These are phyloP conservation scores for Drosophila diplacantha DNA, from an alignment of 2,888 invertebrate genomes.

Conservation along the genomic window DNA sequence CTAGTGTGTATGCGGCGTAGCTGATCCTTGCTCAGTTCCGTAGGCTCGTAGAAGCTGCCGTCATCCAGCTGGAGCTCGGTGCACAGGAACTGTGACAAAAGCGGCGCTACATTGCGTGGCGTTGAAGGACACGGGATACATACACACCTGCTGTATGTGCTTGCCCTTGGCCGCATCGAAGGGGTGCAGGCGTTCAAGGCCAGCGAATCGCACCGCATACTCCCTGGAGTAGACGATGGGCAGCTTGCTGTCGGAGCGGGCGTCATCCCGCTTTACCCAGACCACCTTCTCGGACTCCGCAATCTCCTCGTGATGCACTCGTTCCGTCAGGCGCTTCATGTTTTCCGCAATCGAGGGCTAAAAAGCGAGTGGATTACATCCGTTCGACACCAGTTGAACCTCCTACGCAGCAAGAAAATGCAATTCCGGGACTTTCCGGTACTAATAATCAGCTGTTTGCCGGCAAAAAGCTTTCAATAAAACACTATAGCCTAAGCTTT, in stretches of 20 bases:
- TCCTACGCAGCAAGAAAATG: slow-evolving; percentile 34
- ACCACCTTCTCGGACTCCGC: slow-evolving; percentile 43
- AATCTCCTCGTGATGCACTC: slow-evolving; percentile 54
- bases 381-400: slow-evolving; percentile 41
- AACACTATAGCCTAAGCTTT: slow-evolving; percentile 11
- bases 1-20: slow-evolving; percentile 86
- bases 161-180: slow-evolving; percentile 94
- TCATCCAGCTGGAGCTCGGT: slow-evolving; percentile 80
- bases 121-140: background rate
- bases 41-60: slow-evolving; percentile 82
- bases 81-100: slow-evolving; percentile 79
- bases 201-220: slow-evolving; percentile 89
- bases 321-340: slow-evolving; percentile 59
- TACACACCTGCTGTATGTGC: slow-evolving; percentile 82
- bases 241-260: slow-evolving; percentile 75
- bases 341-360: background rate
- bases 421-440: slow-evolving; percentile 14
- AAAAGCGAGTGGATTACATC: slow-evolving; percentile 1
- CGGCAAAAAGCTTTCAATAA: slow-evolving; percentile 26
- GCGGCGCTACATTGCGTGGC: background rate
- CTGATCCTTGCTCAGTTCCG: slow-evolving; percentile 85
- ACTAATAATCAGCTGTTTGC: slow-evolving; percentile 19
- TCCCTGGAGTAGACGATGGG: slow-evolving; percentile 88
- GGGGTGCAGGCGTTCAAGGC: slow-evolving; percentile 90
- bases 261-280: slow-evolving; percentile 51